These are phyloP conservation scores for Ochlodes sylvanus DNA, from an alignment of 2,888 invertebrate genomes.

Conservation along the genomic window DNA sequence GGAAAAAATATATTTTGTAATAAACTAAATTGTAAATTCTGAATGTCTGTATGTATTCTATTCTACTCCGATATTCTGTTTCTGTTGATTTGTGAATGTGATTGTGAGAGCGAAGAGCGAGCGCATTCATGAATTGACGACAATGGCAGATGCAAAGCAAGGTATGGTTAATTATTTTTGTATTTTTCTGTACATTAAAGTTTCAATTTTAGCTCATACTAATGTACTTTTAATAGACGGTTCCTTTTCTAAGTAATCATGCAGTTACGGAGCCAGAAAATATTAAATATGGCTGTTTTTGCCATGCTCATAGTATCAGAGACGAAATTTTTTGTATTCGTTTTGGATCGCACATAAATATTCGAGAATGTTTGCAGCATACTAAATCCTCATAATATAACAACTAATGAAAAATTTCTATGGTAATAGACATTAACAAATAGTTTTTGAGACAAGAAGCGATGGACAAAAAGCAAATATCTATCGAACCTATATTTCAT, in stretches of 20 bases:
- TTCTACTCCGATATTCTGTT: too few relatives aligned
- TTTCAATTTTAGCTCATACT: not conserved
- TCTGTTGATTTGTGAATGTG: conserved; percentile 2
- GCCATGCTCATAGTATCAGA: conserved; percentile 60
- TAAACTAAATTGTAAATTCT: too few relatives aligned
- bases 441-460: not conserved
- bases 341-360: not conserved
- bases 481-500: not conserved
- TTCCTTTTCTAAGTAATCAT: not conserved
- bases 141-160: conserved; percentile 84
- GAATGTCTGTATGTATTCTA: too few relatives aligned
- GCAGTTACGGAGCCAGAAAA: not conserved
- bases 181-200: conserved; percentile 17
- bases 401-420: not conserved
- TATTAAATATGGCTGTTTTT: conserved; percentile 7
- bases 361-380: not conserved
- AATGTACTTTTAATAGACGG: not conserved
- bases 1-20: too few relatives aligned
- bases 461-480: not conserved
- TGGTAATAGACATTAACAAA: not conserved
- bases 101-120: not conserved
- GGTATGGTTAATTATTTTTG: conserved; percentile 61
- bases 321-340: conserved; percentile 56
- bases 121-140: conserved; percentile 47
- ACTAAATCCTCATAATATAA: not conserved